A percentile compares a stretch with the other conserved stretches of the same genome.
These are phyloP conservation scores for Drosophila tanythrix DNA, from an alignment of 2,888 invertebrate species.

Conservation along the genomic window DNA sequence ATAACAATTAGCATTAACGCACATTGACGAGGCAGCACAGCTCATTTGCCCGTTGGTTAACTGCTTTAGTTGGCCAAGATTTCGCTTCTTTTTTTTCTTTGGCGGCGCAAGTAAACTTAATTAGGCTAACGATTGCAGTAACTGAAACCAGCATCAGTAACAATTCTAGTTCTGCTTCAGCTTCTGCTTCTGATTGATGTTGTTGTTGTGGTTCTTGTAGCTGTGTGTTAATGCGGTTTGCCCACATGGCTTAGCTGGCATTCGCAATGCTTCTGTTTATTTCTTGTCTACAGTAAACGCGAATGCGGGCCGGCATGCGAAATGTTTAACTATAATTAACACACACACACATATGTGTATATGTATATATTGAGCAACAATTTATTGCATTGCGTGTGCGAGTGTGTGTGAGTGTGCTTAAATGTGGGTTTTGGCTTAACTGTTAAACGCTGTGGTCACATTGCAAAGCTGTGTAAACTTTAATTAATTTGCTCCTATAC, in stretches of 20 bases:
- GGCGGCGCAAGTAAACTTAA: conserved; percentile 59
- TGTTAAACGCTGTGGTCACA: conserved; percentile 3
- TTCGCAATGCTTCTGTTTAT: conserved; percentile 42
- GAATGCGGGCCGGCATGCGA: conserved; percentile 41
- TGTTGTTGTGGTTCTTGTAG: conserved; percentile 1
- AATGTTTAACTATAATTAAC: conserved; percentile 68
- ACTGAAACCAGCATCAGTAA: conserved; percentile 39
- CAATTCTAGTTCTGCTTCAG: conserved; percentile 4
- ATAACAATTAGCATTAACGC: conserved; percentile 76
- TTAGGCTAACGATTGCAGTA: conserved; percentile 59
- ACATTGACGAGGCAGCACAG: conserved; percentile 28
- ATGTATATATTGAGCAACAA: conserved; percentile 11
- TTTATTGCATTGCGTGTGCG: conserved; percentile 21
- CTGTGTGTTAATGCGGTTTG: conserved; percentile 45
- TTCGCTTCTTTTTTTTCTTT: conserved; percentile 17
- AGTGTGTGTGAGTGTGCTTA: conserved; percentile 3
- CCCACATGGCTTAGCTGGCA: conserved; percentile 23
- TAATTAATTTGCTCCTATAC: conserved; percentile 3
- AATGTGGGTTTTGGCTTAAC: conserved; percentile 1
- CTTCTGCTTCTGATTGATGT: background rate
- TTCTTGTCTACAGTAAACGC: conserved; percentile 35
- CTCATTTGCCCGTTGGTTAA: conserved; percentile 37
- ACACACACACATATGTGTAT: conserved; percentile 13
- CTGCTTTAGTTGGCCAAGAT: conserved; percentile 47
- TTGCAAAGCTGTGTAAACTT: conserved; percentile 7